Conservation (phyloP, 2,888 invertebrate genomes). For the Campaea margaritaria region DNA sequence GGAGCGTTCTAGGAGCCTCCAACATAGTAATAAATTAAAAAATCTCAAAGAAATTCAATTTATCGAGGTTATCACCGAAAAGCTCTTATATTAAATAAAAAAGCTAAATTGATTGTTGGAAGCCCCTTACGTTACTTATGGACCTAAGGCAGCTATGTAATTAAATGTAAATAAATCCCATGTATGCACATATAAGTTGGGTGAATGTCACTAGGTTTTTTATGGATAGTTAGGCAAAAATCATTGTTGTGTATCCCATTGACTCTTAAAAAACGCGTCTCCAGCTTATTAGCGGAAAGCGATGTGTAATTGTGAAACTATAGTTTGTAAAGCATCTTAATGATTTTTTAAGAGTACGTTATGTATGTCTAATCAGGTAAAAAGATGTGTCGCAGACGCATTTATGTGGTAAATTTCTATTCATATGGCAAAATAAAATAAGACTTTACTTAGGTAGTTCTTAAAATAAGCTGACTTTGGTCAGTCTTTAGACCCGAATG, state of each 20-base stretch:
- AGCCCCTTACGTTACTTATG: slow-evolving; percentile 50
- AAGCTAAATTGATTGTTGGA: slow-evolving; percentile 44
- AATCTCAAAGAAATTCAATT: too few relatives aligned
- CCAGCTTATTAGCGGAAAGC: slow-evolving; percentile 25
- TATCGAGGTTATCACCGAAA: too few relatives aligned
- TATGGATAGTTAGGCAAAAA: slow-evolving; percentile 29
- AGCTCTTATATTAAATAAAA: not conserved
- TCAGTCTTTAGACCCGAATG: too few relatives aligned
- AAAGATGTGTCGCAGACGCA: slow-evolving; percentile 19
- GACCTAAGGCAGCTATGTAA: slow-evolving; percentile 45
- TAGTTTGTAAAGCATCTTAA: slow-evolving; percentile 12
- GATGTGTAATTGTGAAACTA: slow-evolving; percentile 16
- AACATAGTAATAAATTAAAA: slow-evolving; percentile 41
- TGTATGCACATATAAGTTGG: slow-evolving; percentile 54
- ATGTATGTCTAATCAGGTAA: slow-evolving; percentile 10
- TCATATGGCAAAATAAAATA: not conserved
- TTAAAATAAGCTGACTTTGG: too few relatives aligned
- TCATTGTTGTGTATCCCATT: slow-evolving; percentile 13
- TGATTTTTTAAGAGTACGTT: slow-evolving; percentile 9
- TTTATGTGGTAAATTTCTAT: not conserved
- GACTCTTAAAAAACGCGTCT: slow-evolving; percentile 14
- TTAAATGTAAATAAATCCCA: slow-evolving; percentile 47
- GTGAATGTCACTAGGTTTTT: slow-evolving; percentile 46
- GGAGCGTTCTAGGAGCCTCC: slow-evolving; percentile 61
- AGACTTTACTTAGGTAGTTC: too few relatives aligned